phyloP scores from a whole-genome alignment of 2,888 invertebrate genomes.

The Oeneis ivallda region DNA sequence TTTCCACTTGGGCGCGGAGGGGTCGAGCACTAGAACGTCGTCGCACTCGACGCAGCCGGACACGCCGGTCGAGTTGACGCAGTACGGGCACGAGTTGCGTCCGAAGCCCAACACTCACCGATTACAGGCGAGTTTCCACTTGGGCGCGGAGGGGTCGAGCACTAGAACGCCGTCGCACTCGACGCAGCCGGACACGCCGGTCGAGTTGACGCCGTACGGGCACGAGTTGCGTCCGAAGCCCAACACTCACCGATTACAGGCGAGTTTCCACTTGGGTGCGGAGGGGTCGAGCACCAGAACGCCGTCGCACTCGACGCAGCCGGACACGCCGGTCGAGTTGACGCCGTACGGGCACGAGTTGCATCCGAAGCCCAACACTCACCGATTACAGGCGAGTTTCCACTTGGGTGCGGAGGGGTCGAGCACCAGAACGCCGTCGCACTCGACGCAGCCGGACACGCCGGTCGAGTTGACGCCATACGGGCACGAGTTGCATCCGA shows the following conservation, averaged over 20 bases:
- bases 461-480: slow-evolving; percentile 94
- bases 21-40: slow-evolving; percentile 96
- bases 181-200: slow-evolving; percentile 94
- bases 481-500: slow-evolving; percentile 82
- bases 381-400: slow-evolving; percentile 96
- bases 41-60: slow-evolving; percentile 97
- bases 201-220: slow-evolving; percentile 91
- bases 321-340: slow-evolving; percentile 92
- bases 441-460: slow-evolving; percentile 95
- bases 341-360: slow-evolving; percentile 91
- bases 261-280: slow-evolving; percentile 98
- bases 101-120: slow-evolving; percentile 60
- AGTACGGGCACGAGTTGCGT: slow-evolving; percentile 87
- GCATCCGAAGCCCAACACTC: slow-evolving; percentile 6
- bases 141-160: slow-evolving; percentile 95
- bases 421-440: slow-evolving; percentile 95
- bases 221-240: slow-evolving; percentile 78
- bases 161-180: slow-evolving; percentile 97
- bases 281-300: slow-evolving; percentile 95
- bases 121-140: slow-evolving; percentile 98
- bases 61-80: slow-evolving; percentile 92
- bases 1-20: slow-evolving; percentile 98
- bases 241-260: slow-evolving; percentile 88
- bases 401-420: slow-evolving; percentile 98
- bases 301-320: slow-evolving; percentile 97